Evolutionary conservation across 2,888 invertebrate genomes (phyloP).

Genomic region (Rhingia campestris): DNA sequence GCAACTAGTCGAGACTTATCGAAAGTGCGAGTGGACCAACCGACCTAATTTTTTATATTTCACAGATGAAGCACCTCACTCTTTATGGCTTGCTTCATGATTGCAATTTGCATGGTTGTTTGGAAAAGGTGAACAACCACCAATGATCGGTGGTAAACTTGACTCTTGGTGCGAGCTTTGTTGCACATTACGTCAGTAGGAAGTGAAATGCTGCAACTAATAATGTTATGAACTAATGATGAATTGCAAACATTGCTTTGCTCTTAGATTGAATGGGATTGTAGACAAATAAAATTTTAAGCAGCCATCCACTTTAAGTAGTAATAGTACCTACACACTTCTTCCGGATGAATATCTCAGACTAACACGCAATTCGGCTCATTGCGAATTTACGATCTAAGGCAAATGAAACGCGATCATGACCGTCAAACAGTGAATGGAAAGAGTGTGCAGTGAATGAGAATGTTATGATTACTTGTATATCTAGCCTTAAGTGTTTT

Average conservation of each 20-base stretch:
- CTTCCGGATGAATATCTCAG: constrained; percentile 8
- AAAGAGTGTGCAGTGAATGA: not conserved
- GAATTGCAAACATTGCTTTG: constrained; percentile 1
- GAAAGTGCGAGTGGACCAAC: constrained; percentile 43
- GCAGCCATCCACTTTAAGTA: not conserved
- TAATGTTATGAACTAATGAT: not conserved
- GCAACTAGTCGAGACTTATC: not conserved
- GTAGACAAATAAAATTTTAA: not conserved
- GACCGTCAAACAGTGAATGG: not conserved
- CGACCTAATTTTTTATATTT: constrained; percentile 41
- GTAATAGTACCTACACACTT: not conserved
- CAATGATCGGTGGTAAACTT: constrained; percentile 39
- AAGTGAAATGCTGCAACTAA: constrained; percentile 29
- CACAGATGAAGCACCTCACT: not conserved
- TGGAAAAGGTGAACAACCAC: constrained; percentile 29
- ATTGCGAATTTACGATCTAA: not conserved
- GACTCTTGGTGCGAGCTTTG: constrained; percentile 24
- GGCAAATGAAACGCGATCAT: constrained; percentile 13
- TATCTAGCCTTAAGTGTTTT: no score
- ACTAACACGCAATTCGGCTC: not conserved
- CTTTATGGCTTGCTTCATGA: not conserved
- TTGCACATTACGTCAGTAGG: constrained; percentile 45
- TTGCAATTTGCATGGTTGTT: not conserved
- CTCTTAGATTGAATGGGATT: not conserved
- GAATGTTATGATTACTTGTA: not conserved